These are phyloP conservation scores for Drepanosiphum platanoidis DNA, from an alignment of 2,888 invertebrate species.

Conservation along the genomic window DNA sequence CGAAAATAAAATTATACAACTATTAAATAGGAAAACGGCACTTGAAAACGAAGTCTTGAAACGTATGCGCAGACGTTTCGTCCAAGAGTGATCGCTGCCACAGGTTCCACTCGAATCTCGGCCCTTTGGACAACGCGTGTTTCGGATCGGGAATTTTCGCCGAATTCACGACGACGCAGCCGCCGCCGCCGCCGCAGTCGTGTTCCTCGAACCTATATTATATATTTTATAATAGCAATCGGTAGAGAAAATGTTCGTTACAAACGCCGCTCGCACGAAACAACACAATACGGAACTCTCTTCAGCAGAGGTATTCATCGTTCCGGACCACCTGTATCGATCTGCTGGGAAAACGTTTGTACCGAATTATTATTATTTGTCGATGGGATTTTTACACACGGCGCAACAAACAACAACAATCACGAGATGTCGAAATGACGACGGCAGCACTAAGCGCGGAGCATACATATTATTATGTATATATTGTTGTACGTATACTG, in stretches of 20 bases:
- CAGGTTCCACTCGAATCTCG: constrained; percentile 48
- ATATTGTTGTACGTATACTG: neutral
- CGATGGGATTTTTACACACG: constrained; percentile 21
- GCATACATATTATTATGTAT: no score
- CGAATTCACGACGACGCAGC: constrained; percentile 13
- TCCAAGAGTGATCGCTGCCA: constrained; percentile 4
- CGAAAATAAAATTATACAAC: no score
- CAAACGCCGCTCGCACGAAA: neutral
- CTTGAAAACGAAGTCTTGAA: constrained; percentile 44
- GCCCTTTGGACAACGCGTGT: constrained; percentile 25
- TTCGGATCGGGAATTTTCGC: constrained; percentile 17
- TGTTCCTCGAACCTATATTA: constrained; percentile 25
- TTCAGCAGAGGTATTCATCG: neutral
- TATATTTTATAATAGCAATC: no score
- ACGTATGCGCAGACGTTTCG: neutral
- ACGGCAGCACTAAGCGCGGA: constrained; percentile 24
- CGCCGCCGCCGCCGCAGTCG: no score
- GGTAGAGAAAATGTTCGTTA: neutral
- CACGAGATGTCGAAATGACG: constrained; percentile 42
- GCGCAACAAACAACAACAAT: no score
- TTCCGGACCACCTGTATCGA: constrained; percentile 52
- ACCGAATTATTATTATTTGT: constrained; percentile 32
- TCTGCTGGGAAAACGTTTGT: constrained; percentile 31
- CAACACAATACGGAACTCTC: neutral
- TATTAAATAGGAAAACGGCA: neutral